Conservation (phyloP, 2,888 invertebrate genomes). For the Metopia argyrocephala region DNA sequence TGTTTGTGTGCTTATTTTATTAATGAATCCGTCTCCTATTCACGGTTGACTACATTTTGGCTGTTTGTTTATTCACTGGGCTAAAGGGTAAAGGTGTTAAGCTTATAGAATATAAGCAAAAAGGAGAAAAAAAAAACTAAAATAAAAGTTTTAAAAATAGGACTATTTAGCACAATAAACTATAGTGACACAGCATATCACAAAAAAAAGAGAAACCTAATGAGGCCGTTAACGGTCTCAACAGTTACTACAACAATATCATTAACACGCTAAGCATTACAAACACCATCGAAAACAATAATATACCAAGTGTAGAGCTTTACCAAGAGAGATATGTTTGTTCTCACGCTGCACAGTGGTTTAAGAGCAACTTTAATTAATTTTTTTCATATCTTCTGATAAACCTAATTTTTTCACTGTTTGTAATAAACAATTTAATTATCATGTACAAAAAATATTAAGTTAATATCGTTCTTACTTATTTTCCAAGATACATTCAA, state of each 20-base stretch:
- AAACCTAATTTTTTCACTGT: no score
- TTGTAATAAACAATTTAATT: no score
- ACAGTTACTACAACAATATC: background rate
- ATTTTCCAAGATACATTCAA: no score
- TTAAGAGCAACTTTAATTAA: no score
- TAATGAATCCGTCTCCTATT: background rate
- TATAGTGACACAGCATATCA: slow-evolving; percentile 47
- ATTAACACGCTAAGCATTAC: no score
- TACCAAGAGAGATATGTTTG: no score
- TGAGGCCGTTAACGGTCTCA: slow-evolving; percentile 39
- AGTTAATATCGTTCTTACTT: no score
- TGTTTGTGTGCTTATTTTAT: background rate
- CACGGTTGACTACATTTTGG: slow-evolving; percentile 13
- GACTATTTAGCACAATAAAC: slow-evolving; percentile 56
- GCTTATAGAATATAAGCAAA: background rate
- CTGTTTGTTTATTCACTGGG: slow-evolving; percentile 5
- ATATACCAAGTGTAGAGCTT: no score
- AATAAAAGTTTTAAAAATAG: slow-evolving; percentile 10
- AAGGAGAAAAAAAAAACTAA: background rate
- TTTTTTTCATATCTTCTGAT: no score
- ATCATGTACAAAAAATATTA: no score
- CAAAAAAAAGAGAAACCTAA: slow-evolving; percentile 13
- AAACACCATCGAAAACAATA: background rate
- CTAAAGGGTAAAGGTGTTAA: slow-evolving; percentile 33
- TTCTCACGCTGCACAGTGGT: no score